phyloP scores from a whole-genome alignment of 2,113 vertebrate species.

The Melanocharis versteri region DNA sequence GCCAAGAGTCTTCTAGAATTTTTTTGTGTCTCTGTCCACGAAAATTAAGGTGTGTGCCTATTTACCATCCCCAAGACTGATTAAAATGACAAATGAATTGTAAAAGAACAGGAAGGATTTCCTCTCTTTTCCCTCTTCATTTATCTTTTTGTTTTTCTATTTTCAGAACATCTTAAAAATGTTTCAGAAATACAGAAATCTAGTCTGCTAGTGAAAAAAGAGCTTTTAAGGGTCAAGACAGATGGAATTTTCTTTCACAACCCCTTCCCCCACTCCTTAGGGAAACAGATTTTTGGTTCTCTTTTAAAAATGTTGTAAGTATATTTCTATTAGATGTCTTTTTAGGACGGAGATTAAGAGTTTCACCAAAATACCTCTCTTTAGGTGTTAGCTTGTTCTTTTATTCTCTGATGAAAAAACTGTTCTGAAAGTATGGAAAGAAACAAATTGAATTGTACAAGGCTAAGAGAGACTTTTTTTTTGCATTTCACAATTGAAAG shows the following conservation, averaged over 20 bases:
- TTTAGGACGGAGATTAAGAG: not conserved
- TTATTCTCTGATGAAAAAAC: not conserved
- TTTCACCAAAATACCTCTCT: not conserved
- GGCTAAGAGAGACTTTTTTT: not conserved
- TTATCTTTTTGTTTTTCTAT: not conserved
- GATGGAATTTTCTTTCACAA: not conserved
- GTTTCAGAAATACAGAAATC: not conserved
- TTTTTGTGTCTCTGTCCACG: not conserved
- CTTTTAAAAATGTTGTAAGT: not conserved
- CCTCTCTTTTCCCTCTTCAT: not conserved
- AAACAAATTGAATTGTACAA: not conserved
- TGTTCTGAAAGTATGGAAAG: not conserved
- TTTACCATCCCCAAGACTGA: not conserved
- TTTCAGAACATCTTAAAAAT: not conserved
- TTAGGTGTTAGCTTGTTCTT: not conserved
- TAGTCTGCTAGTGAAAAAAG: not conserved
- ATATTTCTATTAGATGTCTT: not conserved
- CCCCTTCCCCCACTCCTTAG: rapidly evolving
- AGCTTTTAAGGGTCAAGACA: not conserved
- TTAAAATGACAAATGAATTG: not conserved
- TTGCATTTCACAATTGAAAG: not conserved
- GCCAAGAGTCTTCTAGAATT: not conserved
- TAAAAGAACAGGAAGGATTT: not conserved
- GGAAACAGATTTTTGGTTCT: not conserved
- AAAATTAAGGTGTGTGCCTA: not conserved